Evolutionary conservation across 1,140 invertebrate species (phyloP), one percentile per base, ranked within the genome.

Genomic region (Reticulitermes speratus): DNA sequence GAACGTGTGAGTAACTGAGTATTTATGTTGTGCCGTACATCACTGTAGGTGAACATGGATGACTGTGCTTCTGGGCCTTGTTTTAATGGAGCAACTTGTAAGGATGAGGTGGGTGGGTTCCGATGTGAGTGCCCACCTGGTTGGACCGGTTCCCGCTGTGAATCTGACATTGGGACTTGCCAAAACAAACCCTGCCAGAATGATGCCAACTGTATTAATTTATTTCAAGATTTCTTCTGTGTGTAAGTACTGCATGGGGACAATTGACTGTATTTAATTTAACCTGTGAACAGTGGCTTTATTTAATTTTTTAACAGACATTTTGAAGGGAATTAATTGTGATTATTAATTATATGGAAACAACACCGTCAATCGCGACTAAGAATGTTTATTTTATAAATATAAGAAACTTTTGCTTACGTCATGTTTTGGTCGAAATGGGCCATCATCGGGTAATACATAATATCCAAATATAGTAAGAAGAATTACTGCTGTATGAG

Each of bases 171-270:
- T 86, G 97, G 96, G 87, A 96, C 94, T 84, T 99, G 98, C 89
- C 93, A 95, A 87, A 95, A 94, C 86, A 93, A 93, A 85, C 97
- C 98, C 6, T 99, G 98, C 90, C 95, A 97, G 89, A 99, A 99
- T 91, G 95, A 98, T 89, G 98, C 98, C 32, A 94, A 93, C 32
- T 99, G 98, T 91, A 97, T 98, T 84, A 95, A 98, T 90, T 92
- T 99, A 7, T 98, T 98, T 94, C 94, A 97, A 91, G 98, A 99
- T 89, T 99, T 96, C 90, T 99, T 99, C 94, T 99, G 98, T 89
- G 97, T 98, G 93, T 96, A 94, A 94, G 94, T 95, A 91, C 5
- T 5, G 19, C 19, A 6, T 55, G 19, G 14, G 52, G 19, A 21
- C 14, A 12, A 21, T 12, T 87, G 85, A 86, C 19, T 83, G 65